These are phyloP conservation scores for Micronycteris hirsuta DNA, from an alignment of 2,113 vertebrate genomes.

Conservation along the genomic window DNA sequence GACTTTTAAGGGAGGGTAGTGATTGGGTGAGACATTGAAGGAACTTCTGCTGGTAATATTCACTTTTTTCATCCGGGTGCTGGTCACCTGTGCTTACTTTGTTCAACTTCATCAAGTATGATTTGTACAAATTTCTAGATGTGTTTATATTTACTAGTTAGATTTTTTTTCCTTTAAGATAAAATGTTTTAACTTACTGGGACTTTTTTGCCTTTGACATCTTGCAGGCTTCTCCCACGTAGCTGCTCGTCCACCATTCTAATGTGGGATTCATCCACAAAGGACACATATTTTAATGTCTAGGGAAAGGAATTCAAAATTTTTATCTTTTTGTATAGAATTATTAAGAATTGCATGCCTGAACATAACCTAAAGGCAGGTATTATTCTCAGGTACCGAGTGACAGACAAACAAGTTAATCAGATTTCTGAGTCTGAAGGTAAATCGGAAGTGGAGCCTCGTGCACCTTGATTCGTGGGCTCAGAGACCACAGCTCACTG, in stretches of 20 bases:
- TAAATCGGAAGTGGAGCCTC: neutral
- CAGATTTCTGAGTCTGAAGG: neutral
- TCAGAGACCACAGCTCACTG: neutral
- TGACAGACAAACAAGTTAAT: neutral
- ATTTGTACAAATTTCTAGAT: neutral
- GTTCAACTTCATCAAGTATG: neutral
- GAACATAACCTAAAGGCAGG: neutral
- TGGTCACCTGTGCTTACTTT: neutral
- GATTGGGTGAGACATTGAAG: neutral
- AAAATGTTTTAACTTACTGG: constrained; percentile 65
- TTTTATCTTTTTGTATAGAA: neutral
- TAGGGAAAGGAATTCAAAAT: constrained; percentile 4
- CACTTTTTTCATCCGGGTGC: neutral
- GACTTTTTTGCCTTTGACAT: constrained; percentile 69
- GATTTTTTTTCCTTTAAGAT: neutral
- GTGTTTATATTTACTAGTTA: neutral
- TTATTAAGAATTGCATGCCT: neutral
- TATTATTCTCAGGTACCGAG: neutral
- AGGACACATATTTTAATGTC: constrained; percentile 83
- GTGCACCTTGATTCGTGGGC: neutral
- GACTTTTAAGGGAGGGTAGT: neutral
- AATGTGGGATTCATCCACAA: constrained; percentile 84
- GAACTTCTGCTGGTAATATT: neutral
- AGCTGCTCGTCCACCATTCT: constrained; percentile 80
- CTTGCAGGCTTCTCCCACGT: constrained; percentile 80